Evolutionary conservation across 2,888 invertebrate species (phyloP).

Genomic region (Pocota personata): DNA sequence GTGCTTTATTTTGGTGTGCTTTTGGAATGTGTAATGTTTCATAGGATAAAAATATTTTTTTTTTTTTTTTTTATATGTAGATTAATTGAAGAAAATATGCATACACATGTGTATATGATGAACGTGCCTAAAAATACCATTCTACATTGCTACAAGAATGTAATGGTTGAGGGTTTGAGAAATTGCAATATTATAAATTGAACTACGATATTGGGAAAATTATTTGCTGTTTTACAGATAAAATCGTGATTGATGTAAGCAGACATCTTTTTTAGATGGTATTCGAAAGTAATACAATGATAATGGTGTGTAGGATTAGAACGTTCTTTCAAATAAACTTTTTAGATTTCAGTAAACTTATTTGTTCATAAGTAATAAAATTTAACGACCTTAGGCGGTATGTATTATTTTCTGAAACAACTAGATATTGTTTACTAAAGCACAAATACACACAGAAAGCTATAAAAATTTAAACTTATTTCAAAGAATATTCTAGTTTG

Average conservation of each 20-base stretch:
- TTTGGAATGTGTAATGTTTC: slow-evolving; percentile 82
- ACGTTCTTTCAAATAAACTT: not conserved
- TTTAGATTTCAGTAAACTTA: not conserved
- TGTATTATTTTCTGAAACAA: not conserved
- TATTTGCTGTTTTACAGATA: not conserved
- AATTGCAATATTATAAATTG: slow-evolving; percentile 52
- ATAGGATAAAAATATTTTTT: slow-evolving; percentile 76
- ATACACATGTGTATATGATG: slow-evolving; percentile 21
- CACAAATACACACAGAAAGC: not conserved
- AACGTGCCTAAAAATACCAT: slow-evolving; percentile 53
- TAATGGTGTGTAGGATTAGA: not conserved
- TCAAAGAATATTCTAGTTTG: not conserved
- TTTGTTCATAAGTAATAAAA: not conserved
- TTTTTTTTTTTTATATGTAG: slow-evolving; percentile 41
- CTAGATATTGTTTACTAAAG: not conserved
- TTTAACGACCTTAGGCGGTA: not conserved
- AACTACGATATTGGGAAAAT: slow-evolving; percentile 16
- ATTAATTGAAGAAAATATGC: slow-evolving; percentile 66
- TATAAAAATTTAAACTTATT: not conserved
- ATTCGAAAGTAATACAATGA: not conserved
- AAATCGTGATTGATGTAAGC: not conserved
- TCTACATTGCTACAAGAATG: slow-evolving; percentile 8
- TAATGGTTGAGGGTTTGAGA: slow-evolving; percentile 30
- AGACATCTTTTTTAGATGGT: not conserved
- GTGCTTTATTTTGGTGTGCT: slow-evolving; percentile 67